phyloP scores from a whole-genome alignment of 2,888 invertebrate genomes.

The Junonia oenone region DNA sequence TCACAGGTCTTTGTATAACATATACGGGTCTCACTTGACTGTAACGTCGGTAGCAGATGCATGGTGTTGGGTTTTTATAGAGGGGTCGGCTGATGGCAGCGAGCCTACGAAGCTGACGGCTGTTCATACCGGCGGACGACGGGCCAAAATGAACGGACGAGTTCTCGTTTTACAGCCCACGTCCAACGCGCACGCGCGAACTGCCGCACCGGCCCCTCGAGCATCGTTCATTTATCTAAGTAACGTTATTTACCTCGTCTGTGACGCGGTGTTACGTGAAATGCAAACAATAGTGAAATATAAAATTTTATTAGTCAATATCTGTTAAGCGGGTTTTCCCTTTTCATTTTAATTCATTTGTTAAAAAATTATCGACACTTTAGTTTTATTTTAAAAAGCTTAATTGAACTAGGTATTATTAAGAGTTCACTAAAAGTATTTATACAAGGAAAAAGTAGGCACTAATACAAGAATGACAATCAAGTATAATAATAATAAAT shows the following conservation, averaged over 20 bases:
- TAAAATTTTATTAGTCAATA: constrained; percentile 1
- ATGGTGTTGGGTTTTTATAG: constrained; percentile 40
- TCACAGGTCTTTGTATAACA: constrained; percentile 63
- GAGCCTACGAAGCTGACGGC: constrained; percentile 61
- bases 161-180: constrained; percentile 43
- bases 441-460: too few relatives aligned
- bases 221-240: constrained; percentile 50
- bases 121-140: constrained; percentile 49
- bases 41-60: constrained; percentile 53
- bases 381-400: too few relatives aligned
- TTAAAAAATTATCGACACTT: too few relatives aligned
- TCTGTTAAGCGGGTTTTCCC: neutral
- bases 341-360: neutral
- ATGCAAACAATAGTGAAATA: constrained; percentile 34
- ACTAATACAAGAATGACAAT: too few relatives aligned
- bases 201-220: constrained; percentile 46
- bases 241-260: constrained; percentile 49
- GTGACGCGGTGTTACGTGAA: constrained; percentile 49
- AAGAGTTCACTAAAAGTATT: too few relatives aligned
- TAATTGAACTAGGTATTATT: too few relatives aligned
- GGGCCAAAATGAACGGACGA: constrained; percentile 37
- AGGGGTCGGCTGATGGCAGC: constrained; percentile 41
- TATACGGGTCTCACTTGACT: constrained; percentile 74
- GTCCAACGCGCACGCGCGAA: constrained; percentile 63
- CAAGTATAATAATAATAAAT: too few relatives aligned